A percentile compares a stretch with the other conserved stretches of the same genome.
Evolutionary conservation across 2,113 vertebrate genomes (phyloP).

Genomic region (Atlantisia rogersi): DNA sequence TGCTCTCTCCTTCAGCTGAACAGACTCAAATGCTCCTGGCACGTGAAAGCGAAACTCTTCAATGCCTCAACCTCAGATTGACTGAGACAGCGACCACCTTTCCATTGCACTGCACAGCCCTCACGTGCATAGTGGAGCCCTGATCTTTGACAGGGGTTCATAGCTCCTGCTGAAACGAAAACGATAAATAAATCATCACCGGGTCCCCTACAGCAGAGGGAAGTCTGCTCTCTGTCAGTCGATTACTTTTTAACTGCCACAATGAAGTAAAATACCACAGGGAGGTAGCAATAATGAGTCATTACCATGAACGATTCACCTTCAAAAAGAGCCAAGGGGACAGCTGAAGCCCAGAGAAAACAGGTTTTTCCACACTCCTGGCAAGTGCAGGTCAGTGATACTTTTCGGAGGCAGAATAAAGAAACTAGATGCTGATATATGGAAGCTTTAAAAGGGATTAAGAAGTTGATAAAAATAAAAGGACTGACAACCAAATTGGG

Average conservation of each 20-base stretch:
- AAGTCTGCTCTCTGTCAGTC: background rate
- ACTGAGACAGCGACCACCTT: background rate
- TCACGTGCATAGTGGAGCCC: background rate
- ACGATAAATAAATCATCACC: background rate
- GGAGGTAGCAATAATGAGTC: background rate
- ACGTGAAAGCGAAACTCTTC: background rate
- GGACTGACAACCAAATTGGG: background rate
- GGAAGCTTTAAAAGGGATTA: background rate
- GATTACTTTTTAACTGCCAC: conserved; percentile 23
- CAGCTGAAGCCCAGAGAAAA: background rate
- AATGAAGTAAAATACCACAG: conserved; percentile 1
- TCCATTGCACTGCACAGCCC: background rate
- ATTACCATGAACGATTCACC: background rate
- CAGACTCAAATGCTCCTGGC: background rate
- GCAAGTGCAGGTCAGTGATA: background rate
- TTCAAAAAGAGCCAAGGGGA: background rate
- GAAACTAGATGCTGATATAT: background rate
- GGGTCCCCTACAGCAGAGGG: background rate
- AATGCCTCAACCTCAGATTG: background rate
- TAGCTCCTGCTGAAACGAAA: background rate
- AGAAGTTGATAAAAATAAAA: conserved; percentile 12
- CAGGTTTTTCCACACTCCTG: background rate
- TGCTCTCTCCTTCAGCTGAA: background rate
- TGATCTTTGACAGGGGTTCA: background rate
- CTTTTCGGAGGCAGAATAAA: background rate